Evolutionary conservation across 2,797 vertebrate genomes (phyloP), one percentile per base, ranked within the genome.

Genomic region (Triplophysa yarkandensis): DNA sequence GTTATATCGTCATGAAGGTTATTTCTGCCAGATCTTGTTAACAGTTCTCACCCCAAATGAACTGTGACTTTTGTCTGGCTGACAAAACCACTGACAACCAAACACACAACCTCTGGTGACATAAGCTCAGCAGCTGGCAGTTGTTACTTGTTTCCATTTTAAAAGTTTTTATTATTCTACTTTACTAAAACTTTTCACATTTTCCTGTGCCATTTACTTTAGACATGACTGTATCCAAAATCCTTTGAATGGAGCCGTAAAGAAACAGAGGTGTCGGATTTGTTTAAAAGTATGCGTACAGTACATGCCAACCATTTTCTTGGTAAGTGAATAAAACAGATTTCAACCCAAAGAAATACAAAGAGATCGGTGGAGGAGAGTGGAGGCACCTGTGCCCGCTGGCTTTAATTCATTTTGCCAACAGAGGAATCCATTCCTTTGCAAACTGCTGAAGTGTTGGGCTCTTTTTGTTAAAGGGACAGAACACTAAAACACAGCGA

Each of bases 331-430:
- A 73, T 55, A 16, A 65, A 74, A 74, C 39, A n/a, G 23, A 57
- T 34, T 58, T 52, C n/a, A 14, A 30, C 65, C 28, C 34, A 36
- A 23, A 58, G 55, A 58, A 58, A 32, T 34, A 58, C 10, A 55
- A 14, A 55, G 13, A 54, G 23, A 32, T 32, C 10, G 55, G 28
- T 58, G 3, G 17, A 58, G 28, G 17, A 32, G 17, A 58, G 55
- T 30, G 11, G 5, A 57, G 48, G 71, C 39, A 71, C 58, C 58
- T 52, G 32, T 72, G 46, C 70, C 28, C 39, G 32, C 44, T 52
- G 46, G 34, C 25, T 72, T 65, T 57, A 55, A 65, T 74, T 46
- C 2, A 66, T 74, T 66, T 66, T 57, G 50, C 71, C 50, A n/a
- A 25, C 61, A 66, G 71, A 61, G 57, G 27, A 57, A 55, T 57